Percentiles rank a stretch among this genome's conserved stretches.
Evolutionary conservation across 2,113 vertebrate species (phyloP).

Genomic region (Tympanuchus pallidicinctus): DNA sequence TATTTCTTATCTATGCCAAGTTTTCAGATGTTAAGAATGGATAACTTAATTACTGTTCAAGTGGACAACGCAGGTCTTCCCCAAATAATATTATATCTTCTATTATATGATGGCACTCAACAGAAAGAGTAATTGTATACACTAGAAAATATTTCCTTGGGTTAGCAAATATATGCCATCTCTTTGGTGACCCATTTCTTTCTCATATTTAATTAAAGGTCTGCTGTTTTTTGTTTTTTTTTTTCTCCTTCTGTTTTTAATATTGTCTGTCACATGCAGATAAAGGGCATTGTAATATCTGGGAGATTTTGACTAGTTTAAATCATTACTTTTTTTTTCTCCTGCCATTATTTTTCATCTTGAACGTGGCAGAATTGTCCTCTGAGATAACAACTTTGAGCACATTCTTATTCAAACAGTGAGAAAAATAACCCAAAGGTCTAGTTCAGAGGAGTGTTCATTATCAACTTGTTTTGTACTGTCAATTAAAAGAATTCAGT

Average conservation of each 20-base stretch:
- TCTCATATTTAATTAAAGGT: background rate
- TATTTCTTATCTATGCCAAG: background rate
- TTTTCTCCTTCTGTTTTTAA: background rate
- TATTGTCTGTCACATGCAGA: background rate
- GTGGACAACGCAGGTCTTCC: background rate
- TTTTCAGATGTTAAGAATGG: background rate
- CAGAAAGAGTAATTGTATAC: background rate
- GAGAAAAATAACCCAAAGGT: slow-evolving; percentile 43
- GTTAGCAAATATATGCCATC: background rate
- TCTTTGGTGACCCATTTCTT: background rate
- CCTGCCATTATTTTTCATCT: slow-evolving; percentile 27
- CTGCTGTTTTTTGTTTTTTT: background rate
- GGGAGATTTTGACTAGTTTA: background rate
- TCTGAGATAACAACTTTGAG: slow-evolving; percentile 39
- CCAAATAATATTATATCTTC: background rate
- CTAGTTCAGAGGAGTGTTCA: slow-evolving; percentile 14
- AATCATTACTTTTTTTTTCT: background rate
- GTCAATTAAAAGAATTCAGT: slow-evolving; percentile 30
- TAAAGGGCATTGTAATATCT: background rate
- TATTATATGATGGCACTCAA: background rate
- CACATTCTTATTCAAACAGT: slow-evolving; percentile 47
- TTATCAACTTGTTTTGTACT: slow-evolving; percentile 37
- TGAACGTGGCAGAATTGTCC: background rate
- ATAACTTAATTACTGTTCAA: slow-evolving; percentile 49
- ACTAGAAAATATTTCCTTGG: background rate